Conservation (phyloP, 2,113 vertebrate genomes). For the Aptenodytes forsteri region DNA sequence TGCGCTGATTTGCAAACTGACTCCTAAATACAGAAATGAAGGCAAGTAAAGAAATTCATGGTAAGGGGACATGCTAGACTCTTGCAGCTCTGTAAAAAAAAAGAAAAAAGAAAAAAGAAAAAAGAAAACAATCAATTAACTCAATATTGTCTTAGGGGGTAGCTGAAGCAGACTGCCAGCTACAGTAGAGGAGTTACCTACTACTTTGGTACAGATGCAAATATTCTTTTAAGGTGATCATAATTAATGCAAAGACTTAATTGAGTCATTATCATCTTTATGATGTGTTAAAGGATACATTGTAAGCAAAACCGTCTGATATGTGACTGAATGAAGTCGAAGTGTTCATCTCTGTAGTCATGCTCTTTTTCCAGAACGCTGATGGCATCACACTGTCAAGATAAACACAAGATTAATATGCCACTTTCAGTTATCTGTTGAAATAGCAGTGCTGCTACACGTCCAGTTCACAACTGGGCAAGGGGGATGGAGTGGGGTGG, state of each 20-base stretch:
- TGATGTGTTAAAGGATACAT: constrained; percentile 86
- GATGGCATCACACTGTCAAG: constrained; percentile 93
- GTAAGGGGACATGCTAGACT: background rate
- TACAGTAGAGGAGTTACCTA: background rate
- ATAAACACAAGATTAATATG: constrained; percentile 17
- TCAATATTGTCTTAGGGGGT: background rate
- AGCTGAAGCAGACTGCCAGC: background rate
- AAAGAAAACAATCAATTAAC: background rate
- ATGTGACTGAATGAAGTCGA: constrained; percentile 97
- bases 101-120: background rate
- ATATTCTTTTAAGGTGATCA: background rate
- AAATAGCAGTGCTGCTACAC: background rate
- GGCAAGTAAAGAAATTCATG: background rate
- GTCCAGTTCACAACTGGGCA: background rate
- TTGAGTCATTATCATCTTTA: background rate
- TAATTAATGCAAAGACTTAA: background rate
- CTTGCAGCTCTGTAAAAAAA: background rate
- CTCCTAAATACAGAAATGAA: background rate
- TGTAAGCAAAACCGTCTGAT: constrained; percentile 95
- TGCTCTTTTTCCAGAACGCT: constrained; percentile 96
- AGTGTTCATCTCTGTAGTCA: constrained; percentile 98
- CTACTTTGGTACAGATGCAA: background rate
- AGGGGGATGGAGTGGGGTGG: background rate
- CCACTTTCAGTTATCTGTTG: background rate
- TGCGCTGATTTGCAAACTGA: background rate